phyloP scores from a whole-genome alignment of 2,113 vertebrate species.

The Sus scrofa region T2T-Sscrofa CM000820.6:10989001-10989500 shows the following conservation, averaged over 20 bases:
- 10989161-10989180: background rate
- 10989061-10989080: background rate
- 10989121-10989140: background rate
- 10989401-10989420: background rate
- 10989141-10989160: background rate
- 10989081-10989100: background rate
- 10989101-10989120: background rate
- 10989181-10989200: background rate
- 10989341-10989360: background rate
- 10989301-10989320: background rate
- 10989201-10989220: background rate
- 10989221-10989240: background rate
- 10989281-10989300: background rate
- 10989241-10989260: background rate
- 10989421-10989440: too few species aligned
- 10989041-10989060: background rate
- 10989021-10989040: background rate
- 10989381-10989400: too few species aligned
- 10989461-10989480: background rate
- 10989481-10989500: background rate
- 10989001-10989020: background rate
- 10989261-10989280: background rate
- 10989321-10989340: background rate
- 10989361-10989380: background rate
- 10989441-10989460: background rate